These are phyloP conservation scores for Monopterus albus DNA, from an alignment of 2,113 vertebrate genomes.

Conservation along the genomic window DNA sequence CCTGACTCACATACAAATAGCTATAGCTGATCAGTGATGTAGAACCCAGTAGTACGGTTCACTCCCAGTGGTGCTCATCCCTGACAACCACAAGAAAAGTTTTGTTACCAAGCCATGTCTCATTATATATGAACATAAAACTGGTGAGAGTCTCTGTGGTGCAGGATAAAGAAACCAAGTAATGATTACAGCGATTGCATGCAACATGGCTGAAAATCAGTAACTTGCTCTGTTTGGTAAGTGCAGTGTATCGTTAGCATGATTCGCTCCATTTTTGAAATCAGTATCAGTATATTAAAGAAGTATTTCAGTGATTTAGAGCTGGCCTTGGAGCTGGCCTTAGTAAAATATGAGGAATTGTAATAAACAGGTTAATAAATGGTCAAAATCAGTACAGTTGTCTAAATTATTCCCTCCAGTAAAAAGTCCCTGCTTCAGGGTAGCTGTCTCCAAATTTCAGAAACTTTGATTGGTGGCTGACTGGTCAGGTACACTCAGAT, in stretches of 20 bases:
- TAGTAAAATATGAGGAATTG: too few relatives aligned
- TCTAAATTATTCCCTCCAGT: too few relatives aligned
- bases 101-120: conserved; percentile 47
- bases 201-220: conserved; percentile 24
- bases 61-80: conserved; percentile 52
- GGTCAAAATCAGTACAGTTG: too few relatives aligned
- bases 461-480: too few relatives aligned
- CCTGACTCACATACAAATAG: conserved; percentile 72
- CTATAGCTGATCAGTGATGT: conserved; percentile 48
- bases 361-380: too few relatives aligned
- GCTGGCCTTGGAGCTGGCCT: too few relatives aligned
- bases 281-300: background rate
- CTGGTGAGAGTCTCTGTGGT: conserved; percentile 27
- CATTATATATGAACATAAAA: conserved; percentile 47
- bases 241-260: background rate
- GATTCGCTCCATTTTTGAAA: background rate
- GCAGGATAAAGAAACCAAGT: conserved; percentile 16
- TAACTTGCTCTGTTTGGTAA: background rate
- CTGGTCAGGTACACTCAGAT: too few relatives aligned
- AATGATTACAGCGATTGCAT: conserved; percentile 5
- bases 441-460: too few relatives aligned
- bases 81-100: conserved; percentile 52
- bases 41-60: conserved; percentile 47
- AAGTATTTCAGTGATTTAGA: background rate
- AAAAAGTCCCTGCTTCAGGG: too few relatives aligned